A percentile compares a stretch with the other conserved stretches of the same genome.
Conservation (phyloP, 92 coral and sea anemone genomes). For the Bergia puertoricense region DNA sequence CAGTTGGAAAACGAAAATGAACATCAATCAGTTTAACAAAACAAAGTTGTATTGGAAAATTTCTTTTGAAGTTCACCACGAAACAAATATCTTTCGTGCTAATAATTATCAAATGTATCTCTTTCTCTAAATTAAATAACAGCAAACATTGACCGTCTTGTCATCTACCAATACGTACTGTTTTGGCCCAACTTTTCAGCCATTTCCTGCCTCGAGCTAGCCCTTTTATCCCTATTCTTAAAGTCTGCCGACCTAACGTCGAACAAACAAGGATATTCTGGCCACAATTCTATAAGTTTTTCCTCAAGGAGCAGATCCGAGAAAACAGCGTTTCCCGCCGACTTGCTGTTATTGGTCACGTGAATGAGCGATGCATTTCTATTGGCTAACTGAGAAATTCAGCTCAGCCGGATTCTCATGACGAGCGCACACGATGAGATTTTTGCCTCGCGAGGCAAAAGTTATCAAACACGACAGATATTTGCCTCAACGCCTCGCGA, state of each 20-base stretch:
- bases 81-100: no score
- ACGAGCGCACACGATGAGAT: neutral
- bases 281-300: neutral
- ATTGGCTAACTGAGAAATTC: neutral
- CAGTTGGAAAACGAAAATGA: no score
- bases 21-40: no score
- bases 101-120: no score
- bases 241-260: conserved; percentile 1
- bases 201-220: neutral
- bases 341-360: neutral
- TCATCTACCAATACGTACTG: neutral
- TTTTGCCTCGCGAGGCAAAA: neutral
- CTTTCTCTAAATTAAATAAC: neutral
- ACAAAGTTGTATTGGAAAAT: no score
- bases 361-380: neutral
- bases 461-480: no score
- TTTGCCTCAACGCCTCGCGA: neutral
- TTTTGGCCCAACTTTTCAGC: neutral
- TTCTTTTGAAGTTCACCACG: no score
- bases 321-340: neutral
- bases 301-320: neutral
- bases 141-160: neutral
- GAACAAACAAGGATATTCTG: neutral
- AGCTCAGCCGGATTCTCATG: neutral
- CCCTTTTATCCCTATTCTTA: neutral